Evolutionary conservation across 2,888 invertebrate species (phyloP).

Genomic region (Nematopogon swammerdamellus): DNA sequence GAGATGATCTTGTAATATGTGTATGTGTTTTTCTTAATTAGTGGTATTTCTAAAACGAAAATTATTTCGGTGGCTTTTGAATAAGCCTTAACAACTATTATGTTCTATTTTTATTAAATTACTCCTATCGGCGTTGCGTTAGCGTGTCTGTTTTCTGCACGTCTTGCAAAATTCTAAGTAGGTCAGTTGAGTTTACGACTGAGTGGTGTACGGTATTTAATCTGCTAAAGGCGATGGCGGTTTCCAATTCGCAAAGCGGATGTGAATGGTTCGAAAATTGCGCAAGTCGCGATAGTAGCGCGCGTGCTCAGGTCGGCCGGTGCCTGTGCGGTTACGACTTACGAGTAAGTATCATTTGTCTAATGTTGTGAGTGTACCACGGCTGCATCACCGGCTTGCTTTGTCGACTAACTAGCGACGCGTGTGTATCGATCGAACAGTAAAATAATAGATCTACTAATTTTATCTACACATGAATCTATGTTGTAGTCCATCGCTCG

Average conservation of each 20-base stretch:
- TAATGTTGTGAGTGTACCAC: too few relatives aligned
- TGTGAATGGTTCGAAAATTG: slow-evolving; percentile 9
- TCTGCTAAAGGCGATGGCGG: slow-evolving; percentile 10
- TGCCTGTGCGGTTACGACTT: too few relatives aligned
- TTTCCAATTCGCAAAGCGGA: slow-evolving; percentile 8
- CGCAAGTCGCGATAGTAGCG: too few relatives aligned
- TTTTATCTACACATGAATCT: too few relatives aligned
- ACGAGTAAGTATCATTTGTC: too few relatives aligned
- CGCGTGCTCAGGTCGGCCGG: too few relatives aligned
- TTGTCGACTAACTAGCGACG: too few relatives aligned
- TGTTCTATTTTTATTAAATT: slow-evolving; percentile 3
- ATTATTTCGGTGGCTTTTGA: neutral
- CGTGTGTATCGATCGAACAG: too few relatives aligned
- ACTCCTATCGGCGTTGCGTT: neutral
- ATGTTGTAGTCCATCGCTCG: too few relatives aligned
- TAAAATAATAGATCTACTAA: too few relatives aligned
- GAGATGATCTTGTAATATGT: slow-evolving; percentile 6
- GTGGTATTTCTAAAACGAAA: slow-evolving; percentile 2
- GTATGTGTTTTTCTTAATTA: slow-evolving; percentile 5
- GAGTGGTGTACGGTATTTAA: neutral
- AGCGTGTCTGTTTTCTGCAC: neutral
- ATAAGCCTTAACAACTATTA: slow-evolving; percentile 3
- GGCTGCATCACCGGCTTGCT: too few relatives aligned
- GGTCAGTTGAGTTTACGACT: neutral
- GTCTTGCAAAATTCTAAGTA: neutral